phyloP scores from a whole-genome alignment of 2,113 vertebrate species.

The Caretta caretta region DNA sequence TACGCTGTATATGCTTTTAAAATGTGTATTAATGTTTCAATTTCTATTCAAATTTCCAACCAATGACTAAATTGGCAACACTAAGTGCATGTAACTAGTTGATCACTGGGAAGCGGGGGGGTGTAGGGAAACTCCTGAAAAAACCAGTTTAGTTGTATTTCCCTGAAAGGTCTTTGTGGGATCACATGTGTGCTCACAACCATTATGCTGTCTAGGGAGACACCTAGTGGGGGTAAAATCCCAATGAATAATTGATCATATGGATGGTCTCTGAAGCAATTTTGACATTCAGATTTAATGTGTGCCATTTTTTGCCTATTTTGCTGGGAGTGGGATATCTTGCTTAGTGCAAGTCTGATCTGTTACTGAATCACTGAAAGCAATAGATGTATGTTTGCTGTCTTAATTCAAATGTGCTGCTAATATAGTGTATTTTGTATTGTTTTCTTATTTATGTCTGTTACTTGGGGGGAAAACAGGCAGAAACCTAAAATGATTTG shows the following conservation, averaged over 20 bases:
- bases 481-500: background rate
- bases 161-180: too few relatives aligned
- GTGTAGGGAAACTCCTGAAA: too few relatives aligned
- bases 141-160: too few relatives aligned
- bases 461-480: background rate
- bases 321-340: background rate
- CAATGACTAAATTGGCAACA: too few relatives aligned
- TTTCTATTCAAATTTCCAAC: too few relatives aligned
- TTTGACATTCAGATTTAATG: background rate
- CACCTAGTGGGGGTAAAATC: background rate
- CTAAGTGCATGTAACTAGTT: too few relatives aligned
- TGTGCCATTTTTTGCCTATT: background rate
- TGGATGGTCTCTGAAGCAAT: background rate
- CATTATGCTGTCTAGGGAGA: background rate
- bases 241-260: background rate
- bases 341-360: background rate
- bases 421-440: background rate
- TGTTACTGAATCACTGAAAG: background rate
- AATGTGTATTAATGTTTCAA: too few relatives aligned
- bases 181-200: background rate
- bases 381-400: background rate
- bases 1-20: too few relatives aligned
- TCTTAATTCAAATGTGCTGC: background rate
- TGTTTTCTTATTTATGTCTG: background rate
- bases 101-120: too few relatives aligned